A percentile compares a stretch with the other conserved stretches of the same genome.
Conservation (phyloP, 2,888 invertebrate genomes). For the Pheosia gnoma region DNA sequence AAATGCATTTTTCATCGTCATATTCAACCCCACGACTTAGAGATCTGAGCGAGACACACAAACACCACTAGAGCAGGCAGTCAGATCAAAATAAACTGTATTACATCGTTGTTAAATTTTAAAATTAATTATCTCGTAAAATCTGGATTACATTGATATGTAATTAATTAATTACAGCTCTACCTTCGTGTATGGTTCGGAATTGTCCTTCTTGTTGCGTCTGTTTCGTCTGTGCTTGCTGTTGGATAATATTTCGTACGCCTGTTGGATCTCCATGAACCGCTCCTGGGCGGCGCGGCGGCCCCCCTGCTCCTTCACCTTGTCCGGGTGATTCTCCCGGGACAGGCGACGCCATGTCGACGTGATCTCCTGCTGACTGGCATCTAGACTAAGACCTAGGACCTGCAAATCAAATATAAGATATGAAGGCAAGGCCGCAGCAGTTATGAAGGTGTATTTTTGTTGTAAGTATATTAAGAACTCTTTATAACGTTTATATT, state of each 20-base stretch:
- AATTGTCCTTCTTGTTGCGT: conserved; percentile 88
- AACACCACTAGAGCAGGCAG: too few species aligned
- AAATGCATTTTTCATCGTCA: too few species aligned
- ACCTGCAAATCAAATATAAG: conserved; percentile 74
- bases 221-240: conserved; percentile 90
- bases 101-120: too few species aligned
- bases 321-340: conserved; percentile 95
- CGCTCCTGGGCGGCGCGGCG: conserved; percentile 90
- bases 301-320: conserved; percentile 89
- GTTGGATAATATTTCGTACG: conserved; percentile 94
- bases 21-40: too few species aligned
- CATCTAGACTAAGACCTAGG: conserved; percentile 89
- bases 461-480: too few species aligned
- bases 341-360: conserved; percentile 92
- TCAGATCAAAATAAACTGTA: too few species aligned
- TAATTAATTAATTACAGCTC: conserved; percentile 32
- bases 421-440: too few species aligned
- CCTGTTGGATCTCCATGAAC: conserved; percentile 97
- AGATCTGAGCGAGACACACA: too few species aligned
- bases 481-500: too few species aligned
- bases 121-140: too few species aligned
- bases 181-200: conserved; percentile 51
- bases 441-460: too few species aligned
- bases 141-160: too few species aligned
- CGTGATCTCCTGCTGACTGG: conserved; percentile 94